These are phyloP conservation scores for Mormyrops attenuatus DNA, from an alignment of 2,797 vertebrate species.

Conservation along the genomic window DNA sequence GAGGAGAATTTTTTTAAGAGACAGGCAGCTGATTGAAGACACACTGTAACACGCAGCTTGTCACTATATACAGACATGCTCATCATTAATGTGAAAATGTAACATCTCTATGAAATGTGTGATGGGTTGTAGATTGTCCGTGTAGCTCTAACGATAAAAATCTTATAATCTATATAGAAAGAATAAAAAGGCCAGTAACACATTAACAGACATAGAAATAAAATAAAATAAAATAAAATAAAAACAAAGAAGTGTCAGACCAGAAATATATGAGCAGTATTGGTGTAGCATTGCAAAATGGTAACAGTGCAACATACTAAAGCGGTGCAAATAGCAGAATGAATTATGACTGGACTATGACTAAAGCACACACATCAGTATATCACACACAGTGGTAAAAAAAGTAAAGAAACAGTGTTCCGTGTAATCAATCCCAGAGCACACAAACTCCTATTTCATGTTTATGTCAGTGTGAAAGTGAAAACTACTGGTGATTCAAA, in stretches of 20 bases:
- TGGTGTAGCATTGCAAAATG: not conserved
- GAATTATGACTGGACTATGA: not conserved
- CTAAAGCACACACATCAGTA: not conserved
- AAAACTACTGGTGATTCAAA: not conserved
- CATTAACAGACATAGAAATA: not conserved
- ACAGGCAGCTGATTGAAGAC: not conserved
- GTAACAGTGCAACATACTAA: not conserved
- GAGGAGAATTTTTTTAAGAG: not conserved
- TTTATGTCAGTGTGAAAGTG: not conserved
- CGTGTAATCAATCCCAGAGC: not conserved
- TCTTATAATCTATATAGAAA: not conserved
- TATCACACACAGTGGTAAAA: not conserved
- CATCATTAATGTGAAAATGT: not conserved
- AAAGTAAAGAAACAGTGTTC: too few species aligned
- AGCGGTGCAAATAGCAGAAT: not conserved
- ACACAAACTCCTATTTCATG: not conserved
- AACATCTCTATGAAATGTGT: not conserved
- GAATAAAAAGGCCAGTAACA: not conserved
- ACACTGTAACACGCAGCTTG: not conserved
- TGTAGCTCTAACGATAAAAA: not conserved
- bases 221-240: not conserved
- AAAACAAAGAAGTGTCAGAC: not conserved
- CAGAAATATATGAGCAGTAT: not conserved
- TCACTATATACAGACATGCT: not conserved
- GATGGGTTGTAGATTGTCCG: not conserved